A percentile compares a stretch with the other conserved stretches of the same genome.
Evolutionary conservation across 2,797 vertebrate species (phyloP).

Genomic region (Heteromormyrus szaboi): DNA sequence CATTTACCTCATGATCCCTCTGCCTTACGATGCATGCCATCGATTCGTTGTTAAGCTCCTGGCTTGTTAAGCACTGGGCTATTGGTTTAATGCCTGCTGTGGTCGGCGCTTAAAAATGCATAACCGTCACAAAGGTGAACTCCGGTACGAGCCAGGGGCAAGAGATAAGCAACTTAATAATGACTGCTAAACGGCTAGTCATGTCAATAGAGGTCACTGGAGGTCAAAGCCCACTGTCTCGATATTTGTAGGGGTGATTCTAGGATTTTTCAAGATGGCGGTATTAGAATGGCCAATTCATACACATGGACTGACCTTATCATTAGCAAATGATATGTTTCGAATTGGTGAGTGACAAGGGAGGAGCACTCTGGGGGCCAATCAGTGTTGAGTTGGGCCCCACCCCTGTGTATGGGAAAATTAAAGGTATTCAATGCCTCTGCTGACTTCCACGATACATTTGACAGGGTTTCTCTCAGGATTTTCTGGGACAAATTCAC

Average conservation of each 20-base stretch:
- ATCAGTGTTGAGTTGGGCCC: neutral
- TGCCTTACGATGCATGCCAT: neutral
- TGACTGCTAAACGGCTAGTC: neutral
- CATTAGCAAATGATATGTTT: neutral
- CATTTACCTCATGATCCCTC: neutral
- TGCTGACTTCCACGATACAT: neutral
- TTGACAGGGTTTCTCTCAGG: neutral
- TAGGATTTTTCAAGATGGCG: neutral
- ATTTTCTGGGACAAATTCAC: neutral
- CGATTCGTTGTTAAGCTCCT: neutral
- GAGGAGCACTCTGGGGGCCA: neutral
- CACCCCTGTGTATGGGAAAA: neutral
- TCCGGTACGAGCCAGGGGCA: neutral
- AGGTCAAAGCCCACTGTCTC: neutral
- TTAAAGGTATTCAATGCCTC: neutral
- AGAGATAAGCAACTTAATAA: neutral
- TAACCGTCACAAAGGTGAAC: neutral
- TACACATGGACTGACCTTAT: neutral
- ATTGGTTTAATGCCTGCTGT: constrained; percentile 9
- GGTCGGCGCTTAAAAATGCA: neutral
- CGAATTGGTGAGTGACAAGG: neutral
- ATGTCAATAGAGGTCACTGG: neutral
- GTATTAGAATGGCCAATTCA: neutral
- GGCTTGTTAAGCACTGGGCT: neutral
- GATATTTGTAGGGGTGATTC: neutral